phyloP scores from a whole-genome alignment of 2,113 vertebrate species.

The Alethe diademata region DNA sequence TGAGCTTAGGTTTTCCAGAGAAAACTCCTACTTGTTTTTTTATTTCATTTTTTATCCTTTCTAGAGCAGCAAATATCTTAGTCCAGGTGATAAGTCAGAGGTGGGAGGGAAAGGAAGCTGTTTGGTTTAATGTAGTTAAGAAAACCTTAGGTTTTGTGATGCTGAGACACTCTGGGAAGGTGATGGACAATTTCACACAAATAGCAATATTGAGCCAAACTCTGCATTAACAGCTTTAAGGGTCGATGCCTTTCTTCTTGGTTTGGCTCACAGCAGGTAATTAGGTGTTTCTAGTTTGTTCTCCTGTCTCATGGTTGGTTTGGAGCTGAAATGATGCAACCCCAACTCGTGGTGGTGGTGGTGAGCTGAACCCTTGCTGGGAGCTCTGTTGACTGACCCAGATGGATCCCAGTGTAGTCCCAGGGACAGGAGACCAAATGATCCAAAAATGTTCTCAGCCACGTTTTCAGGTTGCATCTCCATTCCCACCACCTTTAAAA shows the following conservation, averaged over 20 bases:
- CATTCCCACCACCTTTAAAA: neutral
- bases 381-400: neutral
- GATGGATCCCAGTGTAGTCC: neutral
- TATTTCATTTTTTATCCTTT: neutral
- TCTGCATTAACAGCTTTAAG: neutral
- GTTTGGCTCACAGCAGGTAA: neutral
- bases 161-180: neutral
- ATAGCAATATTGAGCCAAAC: neutral
- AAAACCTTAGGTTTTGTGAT: neutral
- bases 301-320: neutral
- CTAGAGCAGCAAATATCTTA: neutral
- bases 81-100: neutral
- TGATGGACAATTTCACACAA: neutral
- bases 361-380: neutral
- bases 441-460: neutral
- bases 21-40: neutral
- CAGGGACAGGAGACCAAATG: neutral
- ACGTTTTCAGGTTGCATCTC: neutral
- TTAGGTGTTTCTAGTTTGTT: neutral
- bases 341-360: neutral
- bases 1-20: neutral
- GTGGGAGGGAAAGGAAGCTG: neutral
- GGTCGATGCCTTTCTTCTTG: neutral
- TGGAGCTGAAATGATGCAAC: neutral
- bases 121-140: neutral